Percentiles rank a stretch among this genome's conserved stretches.
These are phyloP conservation scores for Scaeva pyrastri DNA, from an alignment of 2,888 invertebrate species.

Conservation along the genomic window DNA sequence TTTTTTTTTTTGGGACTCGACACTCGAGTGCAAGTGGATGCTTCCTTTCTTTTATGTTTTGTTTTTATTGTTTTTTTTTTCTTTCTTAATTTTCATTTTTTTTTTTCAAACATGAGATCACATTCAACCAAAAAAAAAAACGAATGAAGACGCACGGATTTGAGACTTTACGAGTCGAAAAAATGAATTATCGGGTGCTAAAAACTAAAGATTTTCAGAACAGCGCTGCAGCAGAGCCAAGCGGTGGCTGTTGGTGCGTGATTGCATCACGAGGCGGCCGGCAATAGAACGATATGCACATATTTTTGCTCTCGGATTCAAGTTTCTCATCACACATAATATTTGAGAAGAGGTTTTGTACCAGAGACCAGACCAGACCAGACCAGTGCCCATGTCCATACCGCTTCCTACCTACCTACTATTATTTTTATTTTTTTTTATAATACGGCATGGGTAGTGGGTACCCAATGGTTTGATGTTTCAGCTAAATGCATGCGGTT, in stretches of 20 bases:
- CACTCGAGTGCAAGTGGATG: conserved; percentile 71
- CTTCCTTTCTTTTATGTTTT: conserved; percentile 69
- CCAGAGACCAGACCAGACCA: too few relatives aligned
- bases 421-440: too few relatives aligned
- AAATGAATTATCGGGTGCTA: conserved; percentile 75
- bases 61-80: conserved; percentile 23
- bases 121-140: conserved; percentile 43
- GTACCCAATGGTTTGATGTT: conserved; percentile 60
- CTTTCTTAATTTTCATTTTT: not conserved
- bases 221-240: not conserved
- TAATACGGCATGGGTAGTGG: conserved; percentile 3
- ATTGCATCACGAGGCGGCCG: conserved; percentile 30
- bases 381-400: too few relatives aligned
- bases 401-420: not conserved
- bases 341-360: not conserved
- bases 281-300: conserved; percentile 61
- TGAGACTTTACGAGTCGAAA: conserved; percentile 55
- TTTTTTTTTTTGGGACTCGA: conserved; percentile 41
- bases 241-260: not conserved
- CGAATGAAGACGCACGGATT: conserved; percentile 63
- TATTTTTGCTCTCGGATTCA: conserved; percentile 54
- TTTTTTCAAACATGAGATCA: conserved; percentile 47
- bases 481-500: conserved; percentile 64
- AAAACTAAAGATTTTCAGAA: conserved; percentile 65
- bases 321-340: conserved; percentile 66